Evolutionary conservation across 1,140 invertebrate species (phyloP), one percentile per base, ranked within the genome.

Genomic region (Teleogryllus occipitalis): DNA sequence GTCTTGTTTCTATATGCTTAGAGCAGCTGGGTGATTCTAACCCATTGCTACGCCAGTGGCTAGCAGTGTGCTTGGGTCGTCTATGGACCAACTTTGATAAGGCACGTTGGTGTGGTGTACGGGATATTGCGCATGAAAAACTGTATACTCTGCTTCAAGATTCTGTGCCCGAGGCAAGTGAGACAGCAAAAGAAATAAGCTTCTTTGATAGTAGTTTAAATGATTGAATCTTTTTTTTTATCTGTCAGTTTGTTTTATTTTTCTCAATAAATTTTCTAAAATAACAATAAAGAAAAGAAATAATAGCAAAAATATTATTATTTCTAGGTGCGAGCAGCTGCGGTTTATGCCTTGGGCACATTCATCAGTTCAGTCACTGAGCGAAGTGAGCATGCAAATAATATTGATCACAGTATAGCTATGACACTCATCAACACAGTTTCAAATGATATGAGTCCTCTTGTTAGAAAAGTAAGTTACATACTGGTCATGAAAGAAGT

Each of bases 121-220:
- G 98, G n/a, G 96, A 98, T 85, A 92, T 93, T 81, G 97, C 97
- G 8, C 96, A 98, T 87, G 97, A 99, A 86, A 98, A 98, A 87
- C 89, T 98, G 3, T 95, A 92, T 83, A 90, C 87, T 49, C 87
- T 98, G 76, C 87, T 98, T 10, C 87, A 90, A 79, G 95, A 98
- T 88, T 87, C 91, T 48, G 91, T 93, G 65, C 94, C 97, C 46
- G 96, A 98, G 89, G 95, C 95, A 85, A 83, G 81, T 47, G 21
- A 65, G 18, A 21, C 39, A 73, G 15, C 21, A 73, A 73, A 73
- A 73, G 72, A 18, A 73, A 73, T 18, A 18, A 21, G 72, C 5
- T 18, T 3, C 72, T 18, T 21, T 18, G 15, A 18, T 73, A 18
- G 5, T 73, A 73, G 21, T 73, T 73, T 21, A 18, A 73, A 73